Evolutionary conservation across 2,888 invertebrate genomes (phyloP).

Genomic region (Nomada ruficornis): DNA sequence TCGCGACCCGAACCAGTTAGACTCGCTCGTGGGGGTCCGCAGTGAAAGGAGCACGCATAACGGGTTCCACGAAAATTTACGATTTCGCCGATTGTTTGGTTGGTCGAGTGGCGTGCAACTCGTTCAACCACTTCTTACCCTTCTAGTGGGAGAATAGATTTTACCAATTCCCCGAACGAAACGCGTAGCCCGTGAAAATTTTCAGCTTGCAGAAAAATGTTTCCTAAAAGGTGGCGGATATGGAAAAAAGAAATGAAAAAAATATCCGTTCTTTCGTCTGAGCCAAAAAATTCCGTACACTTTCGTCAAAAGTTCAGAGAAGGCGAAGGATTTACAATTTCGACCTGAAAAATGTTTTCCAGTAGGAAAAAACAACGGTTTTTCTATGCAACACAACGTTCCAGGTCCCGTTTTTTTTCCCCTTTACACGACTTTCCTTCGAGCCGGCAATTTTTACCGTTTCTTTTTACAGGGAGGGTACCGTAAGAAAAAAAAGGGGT

Average conservation of each 20-base stretch:
- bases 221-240: background rate
- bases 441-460: constrained; percentile 58
- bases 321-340: constrained; percentile 42
- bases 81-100: constrained; percentile 62
- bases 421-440: constrained; percentile 46
- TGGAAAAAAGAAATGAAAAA: background rate
- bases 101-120: constrained; percentile 37
- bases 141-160: background rate
- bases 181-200: background rate
- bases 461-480: constrained; percentile 36
- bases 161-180: background rate
- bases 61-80: constrained; percentile 76
- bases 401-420: constrained; percentile 57
- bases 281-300: constrained; percentile 29
- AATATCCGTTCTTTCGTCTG: background rate
- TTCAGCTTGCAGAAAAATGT: constrained; percentile 2
- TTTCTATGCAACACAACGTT: constrained; percentile 14
- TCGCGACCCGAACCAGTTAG: constrained; percentile 68
- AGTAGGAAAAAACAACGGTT: constrained; percentile 45
- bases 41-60: constrained; percentile 66
- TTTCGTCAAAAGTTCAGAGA: background rate
- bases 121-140: constrained; percentile 15
- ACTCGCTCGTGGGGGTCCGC: constrained; percentile 48
- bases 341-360: constrained; percentile 23
- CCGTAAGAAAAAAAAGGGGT: constrained; percentile 32